Evolutionary conservation across 2,888 invertebrate species (phyloP).

Genomic region (Drosophila subsilvestris): DNA sequence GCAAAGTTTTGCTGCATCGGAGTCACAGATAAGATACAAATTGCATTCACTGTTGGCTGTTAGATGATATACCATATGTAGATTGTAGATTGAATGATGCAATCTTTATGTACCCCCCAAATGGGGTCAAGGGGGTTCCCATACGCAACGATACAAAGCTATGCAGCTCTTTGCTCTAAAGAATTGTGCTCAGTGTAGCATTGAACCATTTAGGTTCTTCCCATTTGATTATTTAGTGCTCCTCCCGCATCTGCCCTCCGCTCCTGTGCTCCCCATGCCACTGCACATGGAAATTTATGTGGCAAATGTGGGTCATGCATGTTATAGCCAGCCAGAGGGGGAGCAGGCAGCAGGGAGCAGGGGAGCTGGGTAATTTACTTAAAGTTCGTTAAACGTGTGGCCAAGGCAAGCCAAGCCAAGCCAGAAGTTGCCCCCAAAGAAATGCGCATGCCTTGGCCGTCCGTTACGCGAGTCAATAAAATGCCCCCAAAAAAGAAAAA

Average conservation of each 20-base stretch:
- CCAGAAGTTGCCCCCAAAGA: slow-evolving; percentile 31
- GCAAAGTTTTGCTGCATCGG: background rate
- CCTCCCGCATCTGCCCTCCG: slow-evolving; percentile 7
- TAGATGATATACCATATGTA: background rate
- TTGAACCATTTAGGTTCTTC: slow-evolving; percentile 19
- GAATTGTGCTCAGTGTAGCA: slow-evolving; percentile 34
- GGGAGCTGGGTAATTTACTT: slow-evolving; percentile 56
- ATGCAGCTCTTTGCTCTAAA: background rate
- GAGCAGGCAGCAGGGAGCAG: slow-evolving; percentile 14
- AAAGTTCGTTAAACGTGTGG: slow-evolving; percentile 57
- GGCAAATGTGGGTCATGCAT: slow-evolving; percentile 66
- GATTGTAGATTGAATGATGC: background rate
- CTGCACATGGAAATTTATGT: slow-evolving; percentile 47
- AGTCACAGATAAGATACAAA: background rate
- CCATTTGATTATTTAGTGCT: slow-evolving; percentile 48
- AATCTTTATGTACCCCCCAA: background rate
- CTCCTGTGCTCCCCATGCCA: background rate
- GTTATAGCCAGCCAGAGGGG: slow-evolving; percentile 16
- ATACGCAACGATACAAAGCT: background rate
- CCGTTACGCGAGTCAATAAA: slow-evolving; percentile 62
- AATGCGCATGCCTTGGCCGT: slow-evolving; percentile 52
- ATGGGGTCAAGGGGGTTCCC: slow-evolving; percentile 24
- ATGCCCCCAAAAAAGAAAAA: background rate
- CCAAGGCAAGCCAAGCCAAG: background rate
- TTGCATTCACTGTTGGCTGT: background rate